phyloP scores from a whole-genome alignment of 2,888 invertebrate species.

The Drosophila prolongata region DNA sequence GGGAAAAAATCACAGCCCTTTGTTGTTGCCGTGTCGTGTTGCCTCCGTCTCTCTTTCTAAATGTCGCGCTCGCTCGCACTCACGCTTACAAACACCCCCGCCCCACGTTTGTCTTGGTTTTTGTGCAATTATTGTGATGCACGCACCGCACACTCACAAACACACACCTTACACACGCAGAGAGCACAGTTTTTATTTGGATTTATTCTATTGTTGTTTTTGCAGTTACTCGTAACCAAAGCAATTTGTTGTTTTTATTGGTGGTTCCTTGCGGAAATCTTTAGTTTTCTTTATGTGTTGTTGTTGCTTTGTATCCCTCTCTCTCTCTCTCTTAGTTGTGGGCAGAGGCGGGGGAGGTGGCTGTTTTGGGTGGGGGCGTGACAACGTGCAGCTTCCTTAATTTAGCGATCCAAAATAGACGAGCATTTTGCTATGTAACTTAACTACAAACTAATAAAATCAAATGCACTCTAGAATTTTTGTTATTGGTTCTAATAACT shows the following conservation, averaged over 20 bases:
- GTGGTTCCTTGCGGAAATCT: constrained; percentile 14
- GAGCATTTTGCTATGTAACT: constrained; percentile 37
- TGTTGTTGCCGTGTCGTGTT: constrained; percentile 14
- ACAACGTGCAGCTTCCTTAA: constrained; percentile 22
- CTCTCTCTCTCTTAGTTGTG: not conserved
- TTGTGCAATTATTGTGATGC: constrained; percentile 48
- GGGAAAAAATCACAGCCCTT: constrained; percentile 29
- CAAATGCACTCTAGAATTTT: constrained; percentile 33
- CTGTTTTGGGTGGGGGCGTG: constrained; percentile 4
- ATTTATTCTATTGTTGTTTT: constrained; percentile 9
- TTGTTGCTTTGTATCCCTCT: constrained; percentile 3
- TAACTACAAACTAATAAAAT: constrained; percentile 36
- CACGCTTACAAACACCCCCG: constrained; percentile 29
- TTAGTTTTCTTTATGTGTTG: constrained; percentile 13
- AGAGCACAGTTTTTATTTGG: constrained; percentile 6
- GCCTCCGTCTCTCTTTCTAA: constrained; percentile 1
- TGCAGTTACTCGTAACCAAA: constrained; percentile 18
- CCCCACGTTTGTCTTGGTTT: constrained; percentile 30
- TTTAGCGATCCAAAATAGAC: constrained; percentile 37
- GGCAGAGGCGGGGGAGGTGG: constrained; percentile 24
- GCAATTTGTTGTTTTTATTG: constrained; percentile 15
- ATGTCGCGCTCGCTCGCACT: constrained; percentile 7
- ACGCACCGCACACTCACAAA: constrained; percentile 30
- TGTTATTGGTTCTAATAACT: constrained; percentile 28
- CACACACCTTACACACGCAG: constrained; percentile 6